Evolutionary conservation across 2,797 vertebrate species (phyloP).

Genomic region (Pagetopsis macropterus): DNA sequence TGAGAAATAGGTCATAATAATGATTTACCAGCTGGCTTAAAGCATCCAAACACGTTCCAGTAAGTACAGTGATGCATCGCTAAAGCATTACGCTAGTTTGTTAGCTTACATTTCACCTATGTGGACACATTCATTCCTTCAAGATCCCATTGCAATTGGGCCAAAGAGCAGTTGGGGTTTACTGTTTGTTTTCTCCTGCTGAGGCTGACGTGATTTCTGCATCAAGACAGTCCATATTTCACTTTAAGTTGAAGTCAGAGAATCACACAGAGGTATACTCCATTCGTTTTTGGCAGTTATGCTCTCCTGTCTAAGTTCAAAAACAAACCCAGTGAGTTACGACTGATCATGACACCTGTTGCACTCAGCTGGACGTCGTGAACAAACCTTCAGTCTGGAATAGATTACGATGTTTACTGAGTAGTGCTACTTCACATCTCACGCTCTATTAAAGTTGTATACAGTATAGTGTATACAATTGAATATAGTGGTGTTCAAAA

Average conservation of each 20-base stretch:
- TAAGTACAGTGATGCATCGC: constrained; percentile 13
- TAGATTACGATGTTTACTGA: neutral
- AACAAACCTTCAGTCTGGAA: constrained; percentile 19
- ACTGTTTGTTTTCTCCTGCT: constrained; percentile 62
- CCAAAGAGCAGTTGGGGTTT: constrained; percentile 40
- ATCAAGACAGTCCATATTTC: constrained; percentile 47
- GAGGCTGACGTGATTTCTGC: constrained; percentile 41
- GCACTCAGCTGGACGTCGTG: constrained; percentile 24
- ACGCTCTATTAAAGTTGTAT: neutral
- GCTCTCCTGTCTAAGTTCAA: constrained; percentile 8
- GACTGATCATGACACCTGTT: constrained; percentile 43
- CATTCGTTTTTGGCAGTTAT: constrained; percentile 27
- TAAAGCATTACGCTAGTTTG: constrained; percentile 26
- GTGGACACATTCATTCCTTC: constrained; percentile 56
- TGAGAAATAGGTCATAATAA: constrained; percentile 57
- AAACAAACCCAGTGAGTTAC: constrained; percentile 38
- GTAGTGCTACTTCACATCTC: neutral
- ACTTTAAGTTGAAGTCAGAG: constrained; percentile 38
- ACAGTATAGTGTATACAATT: neutral
- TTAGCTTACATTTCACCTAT: constrained; percentile 67
- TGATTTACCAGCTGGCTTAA: constrained; percentile 67
- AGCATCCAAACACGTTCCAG: constrained; percentile 57
- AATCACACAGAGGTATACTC: neutral
- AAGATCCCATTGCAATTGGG: constrained; percentile 28
- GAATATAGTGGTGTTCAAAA: neutral